Conservation (phyloP, 2,113 vertebrate species). For the Dasyornis broadbenti region DNA sequence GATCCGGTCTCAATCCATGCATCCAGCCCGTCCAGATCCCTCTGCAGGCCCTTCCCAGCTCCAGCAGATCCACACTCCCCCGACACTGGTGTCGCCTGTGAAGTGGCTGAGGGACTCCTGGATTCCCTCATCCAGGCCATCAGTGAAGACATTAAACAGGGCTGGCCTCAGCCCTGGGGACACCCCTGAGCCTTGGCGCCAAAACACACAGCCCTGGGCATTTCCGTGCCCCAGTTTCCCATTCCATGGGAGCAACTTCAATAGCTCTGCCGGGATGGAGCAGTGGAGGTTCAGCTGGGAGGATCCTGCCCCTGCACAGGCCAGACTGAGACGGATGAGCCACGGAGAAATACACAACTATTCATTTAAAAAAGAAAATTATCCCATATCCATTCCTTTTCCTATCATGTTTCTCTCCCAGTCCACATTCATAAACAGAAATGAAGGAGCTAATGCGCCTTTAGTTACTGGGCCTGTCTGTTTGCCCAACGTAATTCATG, state of each 20-base stretch:
- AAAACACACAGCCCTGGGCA: background rate
- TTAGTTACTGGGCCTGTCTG: slow-evolving; percentile 35
- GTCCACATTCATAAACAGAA: background rate
- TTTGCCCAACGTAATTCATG: slow-evolving; percentile 33
- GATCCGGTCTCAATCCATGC: background rate
- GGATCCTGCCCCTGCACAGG: background rate
- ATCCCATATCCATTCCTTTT: background rate
- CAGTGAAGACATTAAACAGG: background rate
- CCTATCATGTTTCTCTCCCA: background rate
- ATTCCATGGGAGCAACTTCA: background rate
- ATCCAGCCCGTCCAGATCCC: background rate
- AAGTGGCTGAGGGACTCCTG: no score
- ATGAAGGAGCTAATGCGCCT: slow-evolving; percentile 7
- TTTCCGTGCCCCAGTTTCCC: background rate
- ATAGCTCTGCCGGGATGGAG: background rate
- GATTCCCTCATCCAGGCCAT: no score
- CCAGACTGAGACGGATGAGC: background rate
- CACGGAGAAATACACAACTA: background rate
- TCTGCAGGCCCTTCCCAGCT: background rate
- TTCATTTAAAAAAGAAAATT: background rate
- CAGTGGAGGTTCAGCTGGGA: background rate
- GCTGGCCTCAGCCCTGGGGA: background rate
- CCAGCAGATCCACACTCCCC: background rate
- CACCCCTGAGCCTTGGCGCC: background rate
- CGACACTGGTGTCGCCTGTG: background rate